These are phyloP conservation scores for Scaptomyza caliginosa DNA, from an alignment of 2,888 invertebrate genomes.

Conservation along the genomic window DNA sequence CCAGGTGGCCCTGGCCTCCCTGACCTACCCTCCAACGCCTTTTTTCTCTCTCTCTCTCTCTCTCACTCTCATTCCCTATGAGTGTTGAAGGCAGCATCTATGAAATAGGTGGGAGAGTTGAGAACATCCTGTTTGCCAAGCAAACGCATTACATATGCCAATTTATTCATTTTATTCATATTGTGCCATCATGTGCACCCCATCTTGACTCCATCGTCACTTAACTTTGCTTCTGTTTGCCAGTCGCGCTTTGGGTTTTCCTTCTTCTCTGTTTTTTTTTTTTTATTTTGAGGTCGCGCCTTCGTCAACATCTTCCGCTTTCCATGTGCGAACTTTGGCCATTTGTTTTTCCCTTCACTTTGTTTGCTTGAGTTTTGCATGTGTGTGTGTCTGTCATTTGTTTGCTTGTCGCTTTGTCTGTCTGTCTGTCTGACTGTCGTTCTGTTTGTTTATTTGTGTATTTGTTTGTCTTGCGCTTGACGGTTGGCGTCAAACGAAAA, in stretches of 20 bases:
- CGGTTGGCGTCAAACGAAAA: slow-evolving; percentile 28
- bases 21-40: slow-evolving; percentile 1
- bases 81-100: slow-evolving; percentile 16
- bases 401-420: neutral
- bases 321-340: slow-evolving; percentile 55
- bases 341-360: slow-evolving; percentile 56
- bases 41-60: neutral
- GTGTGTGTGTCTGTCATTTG: neutral
- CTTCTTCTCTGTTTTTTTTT: neutral
- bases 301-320: slow-evolving; percentile 49
- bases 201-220: neutral
- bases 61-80: neutral
- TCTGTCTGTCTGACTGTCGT: neutral
- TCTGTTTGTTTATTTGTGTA: slow-evolving; percentile 25
- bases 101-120: neutral
- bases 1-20: slow-evolving; percentile 56
- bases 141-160: slow-evolving; percentile 78
- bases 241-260: slow-evolving; percentile 1
- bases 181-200: slow-evolving; percentile 51
- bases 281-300: slow-evolving; percentile 23
- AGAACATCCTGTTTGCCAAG: slow-evolving; percentile 7
- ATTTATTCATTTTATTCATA: slow-evolving; percentile 78
- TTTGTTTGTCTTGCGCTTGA: slow-evolving; percentile 63
- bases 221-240: neutral
- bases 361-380: slow-evolving; percentile 47